phyloP scores from a whole-genome alignment of 2,888 invertebrate species.

The Drosophila acutilabella region DNA sequence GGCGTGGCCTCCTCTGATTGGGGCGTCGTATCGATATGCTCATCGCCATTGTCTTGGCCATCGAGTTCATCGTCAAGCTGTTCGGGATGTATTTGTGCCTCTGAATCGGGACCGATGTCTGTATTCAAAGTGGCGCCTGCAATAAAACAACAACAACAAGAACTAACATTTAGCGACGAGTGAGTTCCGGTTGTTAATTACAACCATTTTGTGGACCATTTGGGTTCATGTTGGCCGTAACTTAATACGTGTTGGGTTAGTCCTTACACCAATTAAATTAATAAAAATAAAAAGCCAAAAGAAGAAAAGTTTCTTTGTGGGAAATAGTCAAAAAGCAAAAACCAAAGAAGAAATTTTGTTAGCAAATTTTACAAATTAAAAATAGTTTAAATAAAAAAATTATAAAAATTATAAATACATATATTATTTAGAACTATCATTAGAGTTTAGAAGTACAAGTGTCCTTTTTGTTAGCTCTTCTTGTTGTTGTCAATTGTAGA shows the following conservation, averaged over 20 bases:
- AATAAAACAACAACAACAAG: conserved; percentile 88
- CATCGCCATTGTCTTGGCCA: conserved; percentile 85
- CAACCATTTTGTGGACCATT: conserved; percentile 37
- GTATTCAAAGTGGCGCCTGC: conserved; percentile 88
- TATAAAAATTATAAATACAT: conserved; percentile 14
- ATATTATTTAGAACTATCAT: conserved; percentile 11
- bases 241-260: conserved; percentile 57
- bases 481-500: conserved; percentile 79
- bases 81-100: conserved; percentile 88
- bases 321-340: conserved; percentile 33
- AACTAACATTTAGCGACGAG: conserved; percentile 85
- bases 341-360: conserved; percentile 31
- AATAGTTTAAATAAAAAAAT: conserved; percentile 16
- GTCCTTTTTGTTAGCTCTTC: conserved; percentile 73
- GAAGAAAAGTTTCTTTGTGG: conserved; percentile 11
- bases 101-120: conserved; percentile 87
- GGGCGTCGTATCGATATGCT: conserved; percentile 84
- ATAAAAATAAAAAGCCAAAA: conserved; percentile 5
- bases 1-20: conserved; percentile 84
- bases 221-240: conserved; percentile 19
- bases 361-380: neutral
- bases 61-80: conserved; percentile 86
- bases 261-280: conserved; percentile 63
- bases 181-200: conserved; percentile 44
- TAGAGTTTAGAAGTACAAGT: conserved; percentile 7